Base-by-base conservation (phyloP, 2,888 invertebrate species). In the Vandiemenella viatica region DNA sequence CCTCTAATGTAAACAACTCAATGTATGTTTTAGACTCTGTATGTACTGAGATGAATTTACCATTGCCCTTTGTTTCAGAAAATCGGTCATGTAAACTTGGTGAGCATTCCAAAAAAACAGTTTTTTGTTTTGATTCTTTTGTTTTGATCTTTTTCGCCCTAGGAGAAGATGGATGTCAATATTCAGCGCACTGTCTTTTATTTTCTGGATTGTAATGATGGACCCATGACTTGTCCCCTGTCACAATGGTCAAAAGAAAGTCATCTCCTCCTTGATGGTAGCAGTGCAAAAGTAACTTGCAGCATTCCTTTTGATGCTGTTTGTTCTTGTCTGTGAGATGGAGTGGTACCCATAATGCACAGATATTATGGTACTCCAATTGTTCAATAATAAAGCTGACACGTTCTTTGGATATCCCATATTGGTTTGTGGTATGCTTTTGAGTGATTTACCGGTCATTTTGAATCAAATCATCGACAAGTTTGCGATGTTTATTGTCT, bases 361-460 rank as follows among this genome's bases (percentile, higher is more conserved):
- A 26, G 26, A 8, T 26, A 8, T 26, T 13, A n/a, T n/a, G 6
- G 13, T 8, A 26, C 26, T 13, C 6, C 26, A 26, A 13, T 26
- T 26, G 13, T 26, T 6, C 26, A 26, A 26, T 13, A 8, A 26
- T 6, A 13, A 13, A 26, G 7, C 13, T 6, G 7, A 26, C 26
- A 26, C 26, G 13, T 13, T 44, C 42, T 32, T 45, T 47, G 63
- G 63, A 23, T 26, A 26, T 26, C 6, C 13, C 26, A 26, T 13
- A 26, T 13, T 26, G 6, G 13, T 13, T 13, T 26, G 26, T 26
- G 26, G 6, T 26, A 26, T 26, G 7, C 26, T n/a, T n/a, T n/a
- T n/a, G n/a, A n/a, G n/a, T n/a, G n/a, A n/a, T n/a, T n/a, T n/a
- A n/a, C n/a, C n/a, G n/a, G n/a, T n/a, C n/a, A n/a, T n/a, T n/a